phyloP scores from a whole-genome alignment of 2,113 vertebrate species.

The Sitta europaea region DNA sequence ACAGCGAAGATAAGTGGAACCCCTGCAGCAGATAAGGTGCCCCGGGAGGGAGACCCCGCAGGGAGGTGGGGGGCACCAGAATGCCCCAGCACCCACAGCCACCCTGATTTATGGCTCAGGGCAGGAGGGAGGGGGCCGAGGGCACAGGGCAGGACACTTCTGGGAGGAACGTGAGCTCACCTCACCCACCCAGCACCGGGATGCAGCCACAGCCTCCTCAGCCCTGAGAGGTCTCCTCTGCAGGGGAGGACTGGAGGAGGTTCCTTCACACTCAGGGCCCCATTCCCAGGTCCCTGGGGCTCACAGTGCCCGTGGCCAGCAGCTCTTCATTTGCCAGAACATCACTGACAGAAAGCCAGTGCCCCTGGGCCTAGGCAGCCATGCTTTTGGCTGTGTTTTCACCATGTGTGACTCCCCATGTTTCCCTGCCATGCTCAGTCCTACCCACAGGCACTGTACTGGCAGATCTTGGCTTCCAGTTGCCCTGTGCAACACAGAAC shows the following conservation, averaged over 20 bases:
- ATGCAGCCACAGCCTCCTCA: fast-evolving
- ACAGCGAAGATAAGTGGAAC: slow-evolving; percentile 61
- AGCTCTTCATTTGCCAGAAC: fast-evolving
- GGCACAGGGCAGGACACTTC: background rate
- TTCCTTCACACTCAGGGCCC: background rate
- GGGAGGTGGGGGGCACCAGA: background rate
- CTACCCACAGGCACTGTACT: fast-evolving
- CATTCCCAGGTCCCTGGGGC: background rate
- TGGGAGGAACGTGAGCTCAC: background rate
- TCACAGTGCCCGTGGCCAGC: fast-evolving
- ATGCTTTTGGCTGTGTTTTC: background rate
- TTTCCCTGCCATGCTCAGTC: fast-evolving
- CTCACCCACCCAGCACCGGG: fast-evolving
- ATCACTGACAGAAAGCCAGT: background rate
- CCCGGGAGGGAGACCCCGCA: background rate
- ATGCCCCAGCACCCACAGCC: background rate
- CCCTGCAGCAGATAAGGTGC: slow-evolving; percentile 26
- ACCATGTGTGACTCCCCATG: fast-evolving
- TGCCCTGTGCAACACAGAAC: background rate
- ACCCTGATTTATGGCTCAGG: background rate
- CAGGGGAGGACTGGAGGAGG: background rate
- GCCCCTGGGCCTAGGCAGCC: background rate
- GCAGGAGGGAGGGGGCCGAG: background rate
- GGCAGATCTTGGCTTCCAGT: fast-evolving
- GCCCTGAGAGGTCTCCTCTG: background rate